Percentiles rank a stretch among this genome's conserved stretches.
These are phyloP conservation scores for Drosophila mojavensis DNA, from an alignment of 1,140 invertebrate species.

Conservation along the genomic window DNA sequence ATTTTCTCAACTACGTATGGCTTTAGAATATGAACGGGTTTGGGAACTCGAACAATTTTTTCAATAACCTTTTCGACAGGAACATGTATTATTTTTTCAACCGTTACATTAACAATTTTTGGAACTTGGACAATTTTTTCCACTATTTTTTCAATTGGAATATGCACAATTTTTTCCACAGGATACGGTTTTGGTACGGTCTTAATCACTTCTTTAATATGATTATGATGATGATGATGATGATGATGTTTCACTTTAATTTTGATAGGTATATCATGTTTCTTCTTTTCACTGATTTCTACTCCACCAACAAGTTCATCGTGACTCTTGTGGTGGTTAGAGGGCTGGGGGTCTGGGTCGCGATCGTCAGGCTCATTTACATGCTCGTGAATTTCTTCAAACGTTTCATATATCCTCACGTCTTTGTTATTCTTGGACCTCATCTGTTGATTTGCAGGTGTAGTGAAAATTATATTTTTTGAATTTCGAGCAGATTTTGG, in stretches of 20 bases:
- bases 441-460: conserved; percentile 2
- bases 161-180: conserved; percentile 85
- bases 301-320: neutral
- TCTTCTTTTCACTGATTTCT: conserved; percentile 13
- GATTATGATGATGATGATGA: conserved; percentile 87
- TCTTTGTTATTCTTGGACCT: conserved; percentile 36
- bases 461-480: conserved; percentile 3
- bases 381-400: conserved; percentile 63
- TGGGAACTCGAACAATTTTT: conserved; percentile 78
- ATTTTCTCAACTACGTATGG: conserved; percentile 61
- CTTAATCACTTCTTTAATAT: conserved; percentile 86
- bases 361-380: conserved; percentile 43
- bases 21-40: conserved; percentile 67
- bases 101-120: conserved; percentile 68
- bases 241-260: conserved; percentile 87
- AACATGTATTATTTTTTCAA: conserved; percentile 87
- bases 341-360: conserved; percentile 46
- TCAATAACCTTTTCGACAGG: conserved; percentile 85
- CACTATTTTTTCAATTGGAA: conserved; percentile 82
- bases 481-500: neutral
- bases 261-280: conserved; percentile 44
- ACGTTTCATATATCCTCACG: conserved; percentile 45
- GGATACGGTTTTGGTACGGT: conserved; percentile 84
- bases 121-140: conserved; percentile 74
- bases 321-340: conserved; percentile 44